These are phyloP conservation scores for Ryuthela nishihirai DNA, from an alignment of 2,888 invertebrate genomes.

Conservation along the genomic window DNA sequence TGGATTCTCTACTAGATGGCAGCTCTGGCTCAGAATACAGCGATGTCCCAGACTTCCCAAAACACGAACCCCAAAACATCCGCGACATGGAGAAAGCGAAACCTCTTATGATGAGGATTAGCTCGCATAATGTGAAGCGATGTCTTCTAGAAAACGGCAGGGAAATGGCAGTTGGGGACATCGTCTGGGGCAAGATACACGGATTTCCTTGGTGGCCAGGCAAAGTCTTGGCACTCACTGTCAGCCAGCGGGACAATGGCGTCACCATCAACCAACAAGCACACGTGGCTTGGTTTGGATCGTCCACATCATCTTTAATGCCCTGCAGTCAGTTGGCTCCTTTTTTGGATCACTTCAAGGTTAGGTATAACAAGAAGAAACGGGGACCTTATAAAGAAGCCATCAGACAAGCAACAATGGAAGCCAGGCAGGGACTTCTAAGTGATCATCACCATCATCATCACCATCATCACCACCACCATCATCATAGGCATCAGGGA, in stretches of 20 bases:
- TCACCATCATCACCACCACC: too few relatives aligned
- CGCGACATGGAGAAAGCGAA: conserved; percentile 15
- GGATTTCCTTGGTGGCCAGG: conserved; percentile 90
- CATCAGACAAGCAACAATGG: conserved; percentile 70
- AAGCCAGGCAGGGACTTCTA: conserved; percentile 59
- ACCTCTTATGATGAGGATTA: conserved; percentile 58
- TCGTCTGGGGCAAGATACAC: conserved; percentile 81
- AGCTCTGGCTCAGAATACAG: conserved; percentile 29
- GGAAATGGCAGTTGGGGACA: conserved; percentile 60
- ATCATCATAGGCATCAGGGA: too few relatives aligned
- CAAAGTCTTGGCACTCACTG: conserved; percentile 61
- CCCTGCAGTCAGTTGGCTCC: conserved; percentile 73
- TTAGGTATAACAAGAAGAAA: conserved; percentile 74
- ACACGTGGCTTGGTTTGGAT: conserved; percentile 78
- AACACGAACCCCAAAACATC: conserved; percentile 5
- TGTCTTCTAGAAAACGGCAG: conserved; percentile 51
- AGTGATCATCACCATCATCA: too few relatives aligned
- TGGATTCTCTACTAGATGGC: not conserved
- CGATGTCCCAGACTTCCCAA: conserved; percentile 46
- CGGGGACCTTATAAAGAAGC: conserved; percentile 76
- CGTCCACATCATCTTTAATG: conserved; percentile 72
- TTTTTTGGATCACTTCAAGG: conserved; percentile 76
- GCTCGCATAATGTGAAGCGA: conserved; percentile 58
- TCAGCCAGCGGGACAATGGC: conserved; percentile 56
- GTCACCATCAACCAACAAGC: conserved; percentile 61